Evolutionary conservation across 2,797 vertebrate species (phyloP), one percentile per base, ranked within the genome.

Genomic region (Paramormyrops hopkinsi): DNA sequence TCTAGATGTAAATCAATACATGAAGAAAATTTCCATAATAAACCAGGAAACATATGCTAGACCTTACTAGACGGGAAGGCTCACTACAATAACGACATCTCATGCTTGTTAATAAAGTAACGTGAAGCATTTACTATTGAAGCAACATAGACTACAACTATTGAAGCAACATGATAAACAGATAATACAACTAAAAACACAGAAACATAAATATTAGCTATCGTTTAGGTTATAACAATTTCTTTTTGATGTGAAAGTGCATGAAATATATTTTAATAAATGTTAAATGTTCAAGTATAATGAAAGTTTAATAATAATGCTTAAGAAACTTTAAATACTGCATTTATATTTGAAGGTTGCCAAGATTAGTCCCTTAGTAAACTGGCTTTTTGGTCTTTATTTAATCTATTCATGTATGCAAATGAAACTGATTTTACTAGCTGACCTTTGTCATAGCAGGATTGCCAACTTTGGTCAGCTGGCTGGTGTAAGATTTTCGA

Each of bases 361-460:
- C 73, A 79, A 79, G 73, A 46, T 79, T 79, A 79, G 73, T n/a
- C 41, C 37, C 37, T 44, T 79, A 41, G 19, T 44, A 44, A 79
- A 41, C n/a, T 79, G 73, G 37, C 37, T 79, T 29, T 44, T 46
- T 79, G 33, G 19, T n/a, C 73, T 79, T 79, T 73, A 41, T 33
- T 37, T 79, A 41, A 79, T 19, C 0, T 79, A 79, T 79, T 79
- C 3, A 7, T 19, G 3, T n/a, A 79, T 79, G 73, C 37, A 79
- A 79, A 79, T 79, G 37, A n/a, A 79, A 79, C 73, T 79, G 73
- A 79, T 79, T 79, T 79, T 79, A 79, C 73, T 79, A 79, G 41
- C 73, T 46, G 37, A 79, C 73, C 19, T n/a, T 7, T 79, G 41
- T 79, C 12, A 37, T 73, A 73, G 29, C 62, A 29, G 62, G 25